Evolutionary conservation across 2,888 invertebrate genomes (phyloP).

Genomic region (Nomada goodeniana): DNA sequence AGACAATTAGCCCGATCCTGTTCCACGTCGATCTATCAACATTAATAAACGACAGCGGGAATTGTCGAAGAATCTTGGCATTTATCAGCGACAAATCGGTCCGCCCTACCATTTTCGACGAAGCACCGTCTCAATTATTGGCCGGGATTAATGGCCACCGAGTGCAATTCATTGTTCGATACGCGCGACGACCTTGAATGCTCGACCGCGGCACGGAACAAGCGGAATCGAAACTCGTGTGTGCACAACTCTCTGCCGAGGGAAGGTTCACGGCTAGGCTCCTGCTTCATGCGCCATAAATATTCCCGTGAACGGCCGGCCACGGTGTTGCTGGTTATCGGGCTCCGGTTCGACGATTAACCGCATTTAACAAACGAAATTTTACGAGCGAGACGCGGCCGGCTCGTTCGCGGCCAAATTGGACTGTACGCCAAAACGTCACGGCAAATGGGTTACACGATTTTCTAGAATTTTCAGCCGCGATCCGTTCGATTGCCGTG

Average conservation of each 20-base stretch:
- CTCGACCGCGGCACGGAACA: slow-evolving; percentile 27
- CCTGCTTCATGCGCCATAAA: slow-evolving; percentile 63
- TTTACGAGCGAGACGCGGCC: slow-evolving; percentile 32
- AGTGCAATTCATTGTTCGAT: slow-evolving; percentile 49
- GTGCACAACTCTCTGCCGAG: slow-evolving; percentile 7
- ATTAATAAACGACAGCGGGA: slow-evolving; percentile 9
- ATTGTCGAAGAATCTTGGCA: slow-evolving; percentile 27
- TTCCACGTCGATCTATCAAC: slow-evolving; percentile 13
- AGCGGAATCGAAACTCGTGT: slow-evolving; percentile 15
- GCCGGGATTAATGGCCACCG: slow-evolving; percentile 40
- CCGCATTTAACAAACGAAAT: slow-evolving; percentile 49
- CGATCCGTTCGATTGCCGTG: background rate
- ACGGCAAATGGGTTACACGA: background rate
- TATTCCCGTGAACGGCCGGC: slow-evolving; percentile 54
- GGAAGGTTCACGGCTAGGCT: slow-evolving; percentile 42
- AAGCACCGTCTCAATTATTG: slow-evolving; percentile 18
- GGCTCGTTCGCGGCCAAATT: slow-evolving; percentile 11
- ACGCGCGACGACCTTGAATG: slow-evolving; percentile 43
- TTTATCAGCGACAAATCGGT: slow-evolving; percentile 32
- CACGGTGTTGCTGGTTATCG: slow-evolving; percentile 41
- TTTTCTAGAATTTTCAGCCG: slow-evolving; percentile 24
- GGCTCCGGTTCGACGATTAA: slow-evolving; percentile 33
- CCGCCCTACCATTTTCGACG: background rate
- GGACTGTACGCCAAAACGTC: background rate
- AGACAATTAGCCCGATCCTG: slow-evolving; percentile 31